These are phyloP conservation scores for Trichacis sp. DNA, from an alignment of 2,888 invertebrate species.

Conservation along the genomic window DNA sequence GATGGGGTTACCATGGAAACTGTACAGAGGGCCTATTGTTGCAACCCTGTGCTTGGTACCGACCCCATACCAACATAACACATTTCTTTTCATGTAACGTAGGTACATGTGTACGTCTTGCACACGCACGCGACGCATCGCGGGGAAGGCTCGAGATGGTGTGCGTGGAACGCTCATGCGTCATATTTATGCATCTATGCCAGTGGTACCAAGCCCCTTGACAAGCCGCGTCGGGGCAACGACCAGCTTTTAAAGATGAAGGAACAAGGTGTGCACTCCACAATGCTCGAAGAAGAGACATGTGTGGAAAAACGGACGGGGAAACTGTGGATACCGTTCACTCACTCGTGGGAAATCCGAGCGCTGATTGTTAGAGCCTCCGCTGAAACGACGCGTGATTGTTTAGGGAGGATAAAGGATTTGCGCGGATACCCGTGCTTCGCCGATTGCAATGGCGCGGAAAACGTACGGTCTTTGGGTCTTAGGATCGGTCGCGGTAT, in stretches of 20 bases:
- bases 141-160: constrained; percentile 21
- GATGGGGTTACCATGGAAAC: constrained; percentile 68
- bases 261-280: constrained; percentile 39
- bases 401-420: neutral
- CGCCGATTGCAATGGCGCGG: neutral
- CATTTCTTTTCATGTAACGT: constrained; percentile 66
- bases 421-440: neutral
- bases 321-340: neutral
- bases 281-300: neutral
- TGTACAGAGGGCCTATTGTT: constrained; percentile 65
- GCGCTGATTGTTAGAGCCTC: constrained; percentile 5
- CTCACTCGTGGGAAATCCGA: constrained; percentile 15
- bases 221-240: constrained; percentile 59
- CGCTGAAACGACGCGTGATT: constrained; percentile 11
- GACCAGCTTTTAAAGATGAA: constrained; percentile 65
- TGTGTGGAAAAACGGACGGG: neutral
- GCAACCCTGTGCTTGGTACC: constrained; percentile 58
- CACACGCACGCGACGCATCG: constrained; percentile 48
- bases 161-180: constrained; percentile 33
- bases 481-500: no score
- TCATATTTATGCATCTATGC: constrained; percentile 65
- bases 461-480: no score
- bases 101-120: constrained; percentile 51
- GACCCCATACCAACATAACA: constrained; percentile 57
- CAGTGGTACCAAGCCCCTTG: constrained; percentile 67